Evolutionary conservation across 1,140 invertebrate genomes (phyloP), one percentile per base, ranked within the genome.

Genomic region (Aphelenchoides besseyi): DNA sequence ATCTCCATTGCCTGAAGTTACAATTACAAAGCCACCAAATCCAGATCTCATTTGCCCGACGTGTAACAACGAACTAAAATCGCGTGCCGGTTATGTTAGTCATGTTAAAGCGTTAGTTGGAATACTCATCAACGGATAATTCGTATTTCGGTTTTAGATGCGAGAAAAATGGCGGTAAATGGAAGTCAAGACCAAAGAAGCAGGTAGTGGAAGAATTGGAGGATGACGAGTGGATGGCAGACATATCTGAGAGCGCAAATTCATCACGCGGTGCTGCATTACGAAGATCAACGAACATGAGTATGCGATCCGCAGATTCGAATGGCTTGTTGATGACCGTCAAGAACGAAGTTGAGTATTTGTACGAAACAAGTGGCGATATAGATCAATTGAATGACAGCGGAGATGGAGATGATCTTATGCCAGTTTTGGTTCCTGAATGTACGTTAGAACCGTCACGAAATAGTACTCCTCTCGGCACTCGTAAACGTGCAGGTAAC

Each of bases 71-170:
- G 41, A 48, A 48, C 29, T 66, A 9, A 66, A 66, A 29, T 32
- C 63, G 30, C 30, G 36, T 18, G 30, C 63, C 0, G 63, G 63
- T 30, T 66, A 18, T n/a, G 36, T 29, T 32, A 41, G 18, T 2
- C 63, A 66, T 53, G 18, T 37, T n/a, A 66, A 66, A 37, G n/a
- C 30, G 63, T 66, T 33, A 12, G 63, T 66, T 37, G 1, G 30
- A 18, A 29, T 36, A 36, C 2, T n/a, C 59, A 61, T n/a, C 23
- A 12, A 12, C 41, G 41, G 41, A 12, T 48, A 23, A 48, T 48
- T 29, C n/a, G 23, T 52, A 52, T 18, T 61, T 18, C n/a, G n/a
- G n/a, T 61, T 61, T 30, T 18, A 61, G 59, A 16, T 61, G 59
- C 30, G 59, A 61, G n/a, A 61, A 48, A 23, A 48, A 48, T 23